phyloP scores from a whole-genome alignment of 2,797 vertebrate species.

The Parambassis ranga region DNA sequence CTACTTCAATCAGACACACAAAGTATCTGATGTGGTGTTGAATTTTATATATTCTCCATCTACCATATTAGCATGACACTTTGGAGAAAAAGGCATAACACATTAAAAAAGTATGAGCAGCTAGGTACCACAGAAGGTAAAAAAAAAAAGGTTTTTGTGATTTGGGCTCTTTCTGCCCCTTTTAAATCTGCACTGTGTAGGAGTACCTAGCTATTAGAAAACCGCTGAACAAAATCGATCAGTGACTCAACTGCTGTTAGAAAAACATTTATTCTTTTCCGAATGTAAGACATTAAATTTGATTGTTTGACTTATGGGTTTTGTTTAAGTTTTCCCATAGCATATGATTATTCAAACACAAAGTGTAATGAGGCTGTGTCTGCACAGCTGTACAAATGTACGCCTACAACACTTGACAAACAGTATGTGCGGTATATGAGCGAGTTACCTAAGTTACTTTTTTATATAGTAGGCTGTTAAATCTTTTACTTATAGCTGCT shows the following conservation, averaged over 20 bases:
- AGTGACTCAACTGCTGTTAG: background rate
- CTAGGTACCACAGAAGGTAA: background rate
- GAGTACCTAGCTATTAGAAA: background rate
- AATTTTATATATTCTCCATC: too few relatives aligned
- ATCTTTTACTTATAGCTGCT: too few relatives aligned
- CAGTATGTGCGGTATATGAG: too few relatives aligned
- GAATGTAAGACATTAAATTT: background rate
- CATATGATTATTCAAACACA: background rate
- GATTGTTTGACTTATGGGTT: background rate
- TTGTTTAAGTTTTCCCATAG: background rate
- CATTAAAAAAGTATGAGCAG: background rate
- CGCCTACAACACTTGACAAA: too few relatives aligned
- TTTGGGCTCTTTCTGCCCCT: conserved; percentile 2
- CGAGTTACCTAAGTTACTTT: too few relatives aligned
- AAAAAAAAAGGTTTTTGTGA: background rate
- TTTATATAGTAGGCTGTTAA: too few relatives aligned
- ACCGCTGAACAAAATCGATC: background rate
- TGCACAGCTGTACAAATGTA: background rate
- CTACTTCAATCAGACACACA: too few relatives aligned
- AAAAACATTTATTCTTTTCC: background rate
- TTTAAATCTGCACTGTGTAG: background rate
- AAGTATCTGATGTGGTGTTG: too few relatives aligned
- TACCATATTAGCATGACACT: background rate
- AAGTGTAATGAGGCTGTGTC: background rate
- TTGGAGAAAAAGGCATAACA: background rate